phyloP scores from a whole-genome alignment of 2,797 vertebrate genomes.

The Clamator glandarius region DNA sequence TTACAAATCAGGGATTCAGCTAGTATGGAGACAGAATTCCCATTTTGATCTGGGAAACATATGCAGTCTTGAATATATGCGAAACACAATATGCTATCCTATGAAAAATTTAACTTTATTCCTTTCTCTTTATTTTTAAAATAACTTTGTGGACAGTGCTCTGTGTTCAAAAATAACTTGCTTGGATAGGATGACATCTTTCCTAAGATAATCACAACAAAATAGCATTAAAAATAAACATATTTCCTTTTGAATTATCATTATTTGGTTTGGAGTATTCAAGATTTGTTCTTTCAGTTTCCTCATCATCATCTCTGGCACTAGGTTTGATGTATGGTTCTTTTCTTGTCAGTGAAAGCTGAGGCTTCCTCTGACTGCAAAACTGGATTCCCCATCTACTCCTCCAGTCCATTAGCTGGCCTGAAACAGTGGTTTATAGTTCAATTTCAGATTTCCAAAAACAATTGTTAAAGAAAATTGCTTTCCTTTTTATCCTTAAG shows the following conservation, averaged over 20 bases:
- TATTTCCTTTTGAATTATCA: neutral
- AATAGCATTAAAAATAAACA: neutral
- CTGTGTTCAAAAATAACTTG: neutral
- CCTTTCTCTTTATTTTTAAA: neutral
- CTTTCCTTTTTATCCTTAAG: neutral
- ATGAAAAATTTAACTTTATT: neutral
- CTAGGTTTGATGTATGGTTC: neutral
- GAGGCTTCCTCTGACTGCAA: neutral
- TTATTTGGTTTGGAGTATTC: neutral
- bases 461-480: neutral
- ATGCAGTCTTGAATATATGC: neutral
- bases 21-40: neutral
- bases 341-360: neutral
- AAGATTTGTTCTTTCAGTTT: neutral
- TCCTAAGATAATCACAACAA: neutral
- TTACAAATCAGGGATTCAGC: neutral
- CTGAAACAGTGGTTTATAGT: neutral
- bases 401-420: neutral
- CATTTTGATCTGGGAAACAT: neutral
- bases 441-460: conserved; percentile 9
- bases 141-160: neutral
- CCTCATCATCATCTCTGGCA: neutral
- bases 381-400: neutral
- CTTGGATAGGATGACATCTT: neutral
- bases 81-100: neutral